phyloP scores from a whole-genome alignment of 2,113 vertebrate genomes.

The Picathartes gymnocephalus region DNA sequence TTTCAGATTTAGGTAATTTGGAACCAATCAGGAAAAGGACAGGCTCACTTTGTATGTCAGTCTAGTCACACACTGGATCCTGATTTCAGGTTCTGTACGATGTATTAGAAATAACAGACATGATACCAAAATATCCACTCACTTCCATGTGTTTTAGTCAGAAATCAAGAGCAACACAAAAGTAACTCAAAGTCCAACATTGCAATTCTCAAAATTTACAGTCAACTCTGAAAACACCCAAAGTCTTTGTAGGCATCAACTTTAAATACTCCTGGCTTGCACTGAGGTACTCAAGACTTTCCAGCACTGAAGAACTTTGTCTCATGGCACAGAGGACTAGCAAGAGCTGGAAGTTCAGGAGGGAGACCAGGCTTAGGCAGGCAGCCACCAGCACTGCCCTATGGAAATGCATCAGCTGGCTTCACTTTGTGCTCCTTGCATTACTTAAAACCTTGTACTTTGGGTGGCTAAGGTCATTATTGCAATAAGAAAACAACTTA shows the following conservation, averaged over 20 bases:
- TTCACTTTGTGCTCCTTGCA: background rate
- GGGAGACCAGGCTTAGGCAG: background rate
- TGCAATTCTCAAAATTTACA: background rate
- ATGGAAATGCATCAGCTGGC: accelerated
- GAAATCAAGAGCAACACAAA: background rate
- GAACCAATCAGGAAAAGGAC: background rate
- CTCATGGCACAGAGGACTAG: no score
- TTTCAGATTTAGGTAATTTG: background rate
- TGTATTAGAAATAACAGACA: background rate
- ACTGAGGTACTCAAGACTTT: background rate
- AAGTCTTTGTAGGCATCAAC: background rate
- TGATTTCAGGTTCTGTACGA: background rate
- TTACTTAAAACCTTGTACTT: background rate
- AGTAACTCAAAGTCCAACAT: background rate
- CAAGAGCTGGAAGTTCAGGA: accelerated
- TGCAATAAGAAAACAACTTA: background rate
- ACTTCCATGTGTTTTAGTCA: background rate
- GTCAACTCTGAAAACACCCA: background rate
- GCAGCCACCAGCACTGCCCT: background rate
- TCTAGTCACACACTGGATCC: background rate
- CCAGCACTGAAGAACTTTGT: background rate
- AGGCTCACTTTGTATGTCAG: background rate
- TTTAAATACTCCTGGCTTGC: background rate
- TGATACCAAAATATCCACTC: background rate
- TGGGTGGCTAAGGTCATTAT: background rate